A percentile compares a stretch with the other conserved stretches of the same genome.
Conservation (phyloP, 2,888 invertebrate genomes). For the Amblyteles armatorius region DNA sequence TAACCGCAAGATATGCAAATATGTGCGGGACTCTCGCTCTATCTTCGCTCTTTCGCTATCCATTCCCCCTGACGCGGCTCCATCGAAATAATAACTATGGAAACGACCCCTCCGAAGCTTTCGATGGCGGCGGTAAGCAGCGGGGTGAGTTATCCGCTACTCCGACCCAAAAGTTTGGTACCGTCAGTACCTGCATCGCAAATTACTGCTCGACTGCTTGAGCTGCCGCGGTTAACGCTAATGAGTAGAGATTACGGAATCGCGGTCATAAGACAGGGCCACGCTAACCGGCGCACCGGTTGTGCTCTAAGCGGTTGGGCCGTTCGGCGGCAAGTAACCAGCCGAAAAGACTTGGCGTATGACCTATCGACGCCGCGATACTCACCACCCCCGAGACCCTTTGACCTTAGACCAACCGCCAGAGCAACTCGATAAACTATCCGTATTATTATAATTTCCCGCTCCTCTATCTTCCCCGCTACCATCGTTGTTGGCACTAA, state of each 20-base stretch:
- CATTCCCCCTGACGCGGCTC: constrained; percentile 8
- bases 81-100: constrained; percentile 37
- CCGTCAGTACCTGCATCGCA: constrained; percentile 66
- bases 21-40: background rate
- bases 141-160: constrained; percentile 17
- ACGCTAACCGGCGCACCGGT: constrained; percentile 17
- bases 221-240: constrained; percentile 50
- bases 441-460: constrained; percentile 31
- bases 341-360: constrained; percentile 29
- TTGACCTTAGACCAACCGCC: constrained; percentile 43
- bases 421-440: constrained; percentile 2
- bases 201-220: constrained; percentile 56
- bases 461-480: background rate
- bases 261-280: constrained; percentile 54
- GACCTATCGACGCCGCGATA: constrained; percentile 48
- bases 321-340: constrained; percentile 7
- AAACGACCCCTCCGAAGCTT: constrained; percentile 19
- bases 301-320: background rate
- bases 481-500: background rate
- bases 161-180: constrained; percentile 59
- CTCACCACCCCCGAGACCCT: constrained; percentile 6
- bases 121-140: background rate
- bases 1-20: constrained; percentile 1
- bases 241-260: constrained; percentile 64
- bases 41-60: constrained; percentile 25